Evolutionary conservation across 2,113 vertebrate species (phyloP).

Genomic region (Morphnarchus princeps): DNA sequence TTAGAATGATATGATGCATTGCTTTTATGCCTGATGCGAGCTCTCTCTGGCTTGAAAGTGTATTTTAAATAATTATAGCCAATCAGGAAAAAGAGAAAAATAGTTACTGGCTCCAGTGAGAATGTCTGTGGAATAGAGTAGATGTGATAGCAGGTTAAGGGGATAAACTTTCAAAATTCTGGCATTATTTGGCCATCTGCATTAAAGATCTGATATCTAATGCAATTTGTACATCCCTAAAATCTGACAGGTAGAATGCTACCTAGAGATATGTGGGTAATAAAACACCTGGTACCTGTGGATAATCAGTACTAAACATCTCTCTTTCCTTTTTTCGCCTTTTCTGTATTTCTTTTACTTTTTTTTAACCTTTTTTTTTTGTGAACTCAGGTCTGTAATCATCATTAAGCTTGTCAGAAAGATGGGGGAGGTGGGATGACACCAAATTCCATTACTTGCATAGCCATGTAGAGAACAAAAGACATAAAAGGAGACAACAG

Average conservation of each 20-base stretch:
- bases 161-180: constrained; percentile 12
- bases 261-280: background rate
- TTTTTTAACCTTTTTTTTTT: too few species aligned
- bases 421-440: background rate
- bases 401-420: background rate
- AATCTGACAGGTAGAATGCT: constrained; percentile 25
- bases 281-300: background rate
- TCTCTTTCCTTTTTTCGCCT: background rate
- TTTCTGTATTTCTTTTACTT: background rate
- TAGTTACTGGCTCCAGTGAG: background rate
- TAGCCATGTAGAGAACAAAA: background rate
- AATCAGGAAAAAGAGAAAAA: constrained; percentile 7
- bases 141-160: background rate
- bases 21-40: background rate
- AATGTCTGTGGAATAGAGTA: constrained; percentile 5
- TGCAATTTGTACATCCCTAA: constrained; percentile 21
- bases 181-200: constrained; percentile 18
- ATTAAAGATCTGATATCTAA: constrained; percentile 29
- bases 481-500: background rate
- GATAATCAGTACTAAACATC: background rate
- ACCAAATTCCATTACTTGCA: background rate
- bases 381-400: background rate
- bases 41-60: constrained; percentile 23
- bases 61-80: constrained; percentile 30
- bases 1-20: constrained; percentile 30